Percentiles rank a stretch among this genome's conserved stretches.
phyloP scores from a whole-genome alignment of 2,888 invertebrate species.

The Boloria euphrosyne region DNA sequence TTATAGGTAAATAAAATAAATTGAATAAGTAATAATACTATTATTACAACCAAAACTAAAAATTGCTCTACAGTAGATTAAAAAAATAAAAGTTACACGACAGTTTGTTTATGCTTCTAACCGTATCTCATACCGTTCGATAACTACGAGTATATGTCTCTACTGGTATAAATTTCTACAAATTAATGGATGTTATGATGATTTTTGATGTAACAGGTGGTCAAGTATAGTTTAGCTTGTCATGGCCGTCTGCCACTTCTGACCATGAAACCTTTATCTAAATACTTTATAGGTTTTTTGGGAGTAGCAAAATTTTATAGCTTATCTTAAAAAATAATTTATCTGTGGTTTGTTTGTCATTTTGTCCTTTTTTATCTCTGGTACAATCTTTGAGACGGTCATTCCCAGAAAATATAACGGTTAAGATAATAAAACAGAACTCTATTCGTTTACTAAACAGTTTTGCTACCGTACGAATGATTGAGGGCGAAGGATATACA shows the following conservation, averaged over 20 bases:
- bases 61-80: too few species aligned
- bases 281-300: conserved; percentile 42
- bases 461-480: conserved; percentile 20
- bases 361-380: conserved; percentile 51
- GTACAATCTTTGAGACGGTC: conserved; percentile 47
- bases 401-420: conserved; percentile 50
- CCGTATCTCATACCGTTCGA: conserved; percentile 48
- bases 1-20: background rate
- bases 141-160: conserved; percentile 65
- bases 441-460: conserved; percentile 39
- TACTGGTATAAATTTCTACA: conserved; percentile 69
- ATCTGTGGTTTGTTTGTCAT: conserved; percentile 23
- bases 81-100: too few species aligned
- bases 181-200: conserved; percentile 71
- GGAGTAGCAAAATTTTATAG: conserved; percentile 50
- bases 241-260: conserved; percentile 53
- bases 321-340: conserved; percentile 42
- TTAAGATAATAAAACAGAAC: conserved; percentile 37
- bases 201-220: conserved; percentile 78
- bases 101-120: conserved; percentile 40
- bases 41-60: too few species aligned
- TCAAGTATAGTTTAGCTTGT: conserved; percentile 57
- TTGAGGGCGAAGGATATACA: background rate
- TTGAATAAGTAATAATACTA: background rate
- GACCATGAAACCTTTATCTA: conserved; percentile 35